A percentile compares a stretch with the other conserved stretches of the same genome.
Conservation (phyloP, 2,888 invertebrate genomes). For the Ichneumoninae sp. region DNA sequence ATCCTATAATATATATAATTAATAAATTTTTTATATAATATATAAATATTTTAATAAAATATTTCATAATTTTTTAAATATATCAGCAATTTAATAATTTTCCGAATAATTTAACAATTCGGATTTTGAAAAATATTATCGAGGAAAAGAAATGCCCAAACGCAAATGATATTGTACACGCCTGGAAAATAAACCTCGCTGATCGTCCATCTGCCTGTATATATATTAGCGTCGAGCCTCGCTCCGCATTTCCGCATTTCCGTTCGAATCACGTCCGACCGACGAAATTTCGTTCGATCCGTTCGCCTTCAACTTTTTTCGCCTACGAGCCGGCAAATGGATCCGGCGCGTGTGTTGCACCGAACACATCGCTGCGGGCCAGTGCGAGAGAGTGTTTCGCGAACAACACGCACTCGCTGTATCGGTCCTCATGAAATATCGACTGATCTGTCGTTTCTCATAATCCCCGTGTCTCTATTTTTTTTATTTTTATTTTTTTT, state of each 20-base stretch:
- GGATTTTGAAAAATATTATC: not conserved
- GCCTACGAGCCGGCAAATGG: not conserved
- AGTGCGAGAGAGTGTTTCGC: slow-evolving; percentile 7
- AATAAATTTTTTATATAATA: no score
- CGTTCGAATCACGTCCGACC: not conserved
- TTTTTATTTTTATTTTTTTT: not conserved
- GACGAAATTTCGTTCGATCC: slow-evolving; percentile 9
- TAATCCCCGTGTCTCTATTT: slow-evolving; percentile 21
- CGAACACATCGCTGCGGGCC: not conserved
- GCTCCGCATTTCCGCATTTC: not conserved
- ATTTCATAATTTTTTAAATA: no score
- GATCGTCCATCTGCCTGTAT: not conserved
- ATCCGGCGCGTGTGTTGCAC: not conserved
- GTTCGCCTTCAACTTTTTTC: slow-evolving; percentile 7
- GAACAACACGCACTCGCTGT: not conserved
- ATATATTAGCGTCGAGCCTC: not conserved
- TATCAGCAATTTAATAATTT: no score
- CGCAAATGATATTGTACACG: not conserved
- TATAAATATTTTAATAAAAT: no score
- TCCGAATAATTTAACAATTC: no score
- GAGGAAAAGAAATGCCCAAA: not conserved
- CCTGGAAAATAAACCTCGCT: not conserved
- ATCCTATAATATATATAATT: no score
- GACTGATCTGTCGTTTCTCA: slow-evolving; percentile 50
- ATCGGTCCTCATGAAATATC: slow-evolving; percentile 43